Percentiles rank a stretch among this genome's conserved stretches.
These are phyloP conservation scores for Loris lydekkerianus DNA, from an alignment of 2,797 vertebrate species.

Conservation along the genomic window DNA sequence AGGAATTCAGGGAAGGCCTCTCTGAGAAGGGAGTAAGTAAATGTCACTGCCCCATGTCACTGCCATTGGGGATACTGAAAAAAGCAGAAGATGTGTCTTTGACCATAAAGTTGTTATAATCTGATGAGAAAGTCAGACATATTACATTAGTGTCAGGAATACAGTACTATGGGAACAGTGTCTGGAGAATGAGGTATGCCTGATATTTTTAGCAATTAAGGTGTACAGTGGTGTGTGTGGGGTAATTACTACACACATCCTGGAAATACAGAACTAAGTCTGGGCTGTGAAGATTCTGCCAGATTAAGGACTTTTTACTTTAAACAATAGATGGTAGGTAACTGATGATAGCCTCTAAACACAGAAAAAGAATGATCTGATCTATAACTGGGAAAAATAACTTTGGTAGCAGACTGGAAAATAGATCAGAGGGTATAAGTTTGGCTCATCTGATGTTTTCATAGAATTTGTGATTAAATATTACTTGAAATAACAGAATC, in stretches of 20 bases:
- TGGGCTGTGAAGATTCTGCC: not conserved
- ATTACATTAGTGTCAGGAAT: not conserved
- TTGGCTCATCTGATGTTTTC: not conserved
- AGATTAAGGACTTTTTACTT: not conserved
- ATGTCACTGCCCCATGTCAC: not conserved
- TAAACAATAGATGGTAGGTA: not conserved
- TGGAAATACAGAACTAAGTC: not conserved
- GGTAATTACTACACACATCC: not conserved
- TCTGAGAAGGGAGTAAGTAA: not conserved
- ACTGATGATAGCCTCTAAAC: not conserved
- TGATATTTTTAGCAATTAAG: not conserved
- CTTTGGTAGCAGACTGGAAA: not conserved
- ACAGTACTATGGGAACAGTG: not conserved
- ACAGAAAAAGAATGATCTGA: constrained; percentile 11
- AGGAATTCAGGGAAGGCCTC: not conserved
- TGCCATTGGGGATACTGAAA: not conserved
- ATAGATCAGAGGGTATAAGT: not conserved
- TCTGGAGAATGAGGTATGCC: not conserved
- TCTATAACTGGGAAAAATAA: not conserved
- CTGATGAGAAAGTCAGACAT: not conserved
- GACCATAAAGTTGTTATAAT: not conserved
- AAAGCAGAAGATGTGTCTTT: not conserved
- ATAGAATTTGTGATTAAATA: constrained; percentile 58
- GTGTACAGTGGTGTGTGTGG: too few relatives aligned
- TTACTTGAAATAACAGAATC: constrained; percentile 47